phyloP scores from a whole-genome alignment of 2,888 invertebrate genomes.

The Hydropsyche betteni region DNA sequence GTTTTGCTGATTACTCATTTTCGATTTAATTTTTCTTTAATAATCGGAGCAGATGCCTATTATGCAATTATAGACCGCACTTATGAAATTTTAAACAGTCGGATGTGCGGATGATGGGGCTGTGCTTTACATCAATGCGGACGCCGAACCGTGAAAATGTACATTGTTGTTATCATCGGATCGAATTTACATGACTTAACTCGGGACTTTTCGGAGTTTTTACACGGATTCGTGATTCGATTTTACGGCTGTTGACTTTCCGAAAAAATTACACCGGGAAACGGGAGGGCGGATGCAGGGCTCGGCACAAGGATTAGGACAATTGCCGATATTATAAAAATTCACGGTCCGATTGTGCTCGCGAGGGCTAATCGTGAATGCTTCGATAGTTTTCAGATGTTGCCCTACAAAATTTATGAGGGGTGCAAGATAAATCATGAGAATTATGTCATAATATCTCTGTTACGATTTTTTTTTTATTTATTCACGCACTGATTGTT shows the following conservation, averaged over 20 bases:
- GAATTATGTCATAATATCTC: too few species aligned
- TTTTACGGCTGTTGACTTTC: slow-evolving; percentile 45
- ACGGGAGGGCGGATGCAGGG: slow-evolving; percentile 42
- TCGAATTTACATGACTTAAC: slow-evolving; percentile 49
- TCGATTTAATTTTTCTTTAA: too few species aligned
- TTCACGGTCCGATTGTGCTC: slow-evolving; percentile 36
- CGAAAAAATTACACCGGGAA: slow-evolving; percentile 34
- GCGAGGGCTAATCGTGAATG: neutral
- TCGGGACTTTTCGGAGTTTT: slow-evolving; percentile 34
- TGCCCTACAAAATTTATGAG: neutral
- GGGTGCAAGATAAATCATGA: neutral
- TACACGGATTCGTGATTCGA: slow-evolving; percentile 44
- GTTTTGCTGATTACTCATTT: too few species aligned
- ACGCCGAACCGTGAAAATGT: slow-evolving; percentile 40
- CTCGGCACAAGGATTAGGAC: slow-evolving; percentile 36
- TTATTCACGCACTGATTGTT: too few species aligned
- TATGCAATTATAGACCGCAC: too few species aligned
- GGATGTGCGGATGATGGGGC: slow-evolving; percentile 41
- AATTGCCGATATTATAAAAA: slow-evolving; percentile 44
- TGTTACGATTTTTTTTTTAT: too few species aligned
- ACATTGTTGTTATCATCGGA: slow-evolving; percentile 41
- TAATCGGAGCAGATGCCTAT: neutral
- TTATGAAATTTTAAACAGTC: neutral
- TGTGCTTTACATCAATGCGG: neutral
- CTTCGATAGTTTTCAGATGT: neutral